Percentiles rank a stretch among this genome's conserved stretches.
Evolutionary conservation across 2,888 invertebrate species (phyloP).

Genomic region (Drosophila parthenogenetica): DNA sequence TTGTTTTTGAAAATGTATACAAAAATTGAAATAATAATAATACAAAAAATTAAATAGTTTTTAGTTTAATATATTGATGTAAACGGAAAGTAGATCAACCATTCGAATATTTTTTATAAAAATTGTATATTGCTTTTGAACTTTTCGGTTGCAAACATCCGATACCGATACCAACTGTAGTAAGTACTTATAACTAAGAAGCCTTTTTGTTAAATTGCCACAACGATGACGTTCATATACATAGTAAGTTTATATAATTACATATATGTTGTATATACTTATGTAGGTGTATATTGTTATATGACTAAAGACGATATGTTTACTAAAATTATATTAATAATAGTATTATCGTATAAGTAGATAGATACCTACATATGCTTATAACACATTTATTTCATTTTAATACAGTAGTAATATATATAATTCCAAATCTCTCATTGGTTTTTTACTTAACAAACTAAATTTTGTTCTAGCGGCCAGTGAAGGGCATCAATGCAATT

Average conservation of each 20-base stretch:
- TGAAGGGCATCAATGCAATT: conserved; percentile 76
- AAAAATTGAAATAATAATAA: neutral
- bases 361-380: conserved; percentile 12
- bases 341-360: conserved; percentile 12
- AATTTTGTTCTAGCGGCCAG: conserved; percentile 79
- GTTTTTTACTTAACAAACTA: conserved; percentile 42
- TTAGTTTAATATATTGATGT: too few species aligned
- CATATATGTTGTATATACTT: conserved; percentile 8
- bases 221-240: conserved; percentile 55
- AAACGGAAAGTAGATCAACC: conserved; percentile 7
- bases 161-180: conserved; percentile 56
- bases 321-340: conserved; percentile 59
- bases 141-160: conserved; percentile 31
- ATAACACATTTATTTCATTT: conserved; percentile 26
- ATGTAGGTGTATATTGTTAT: conserved; percentile 28
- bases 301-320: conserved; percentile 62
- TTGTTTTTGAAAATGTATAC: conserved; percentile 7
- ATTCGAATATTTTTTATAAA: conserved; percentile 16
- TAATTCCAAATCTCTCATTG: conserved; percentile 17
- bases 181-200: conserved; percentile 51
- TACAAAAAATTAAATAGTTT: neutral
- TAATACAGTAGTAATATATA: conserved; percentile 18
- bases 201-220: conserved; percentile 58
- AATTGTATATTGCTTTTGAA: conserved; percentile 46
- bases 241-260: conserved; percentile 18